Evolutionary conservation across 2,113 vertebrate species (phyloP).

Genomic region (Globicephala melas): DNA sequence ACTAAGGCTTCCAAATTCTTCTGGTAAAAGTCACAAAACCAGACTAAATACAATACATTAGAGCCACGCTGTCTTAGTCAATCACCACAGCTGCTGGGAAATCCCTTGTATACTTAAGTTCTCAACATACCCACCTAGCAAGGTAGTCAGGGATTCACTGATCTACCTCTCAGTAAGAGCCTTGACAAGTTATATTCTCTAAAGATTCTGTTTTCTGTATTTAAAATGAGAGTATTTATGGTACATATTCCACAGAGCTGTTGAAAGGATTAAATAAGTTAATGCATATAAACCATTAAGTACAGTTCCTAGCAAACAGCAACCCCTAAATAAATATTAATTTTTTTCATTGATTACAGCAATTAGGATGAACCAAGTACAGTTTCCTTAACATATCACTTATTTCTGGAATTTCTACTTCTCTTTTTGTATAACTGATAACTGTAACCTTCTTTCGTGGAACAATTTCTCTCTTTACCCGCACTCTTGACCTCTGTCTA

Average conservation of each 20-base stretch:
- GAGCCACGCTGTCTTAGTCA: not conserved
- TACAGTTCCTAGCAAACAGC: not conserved
- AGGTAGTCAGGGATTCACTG: not conserved
- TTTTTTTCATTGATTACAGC: not conserved
- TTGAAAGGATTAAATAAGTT: not conserved
- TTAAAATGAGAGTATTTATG: not conserved
- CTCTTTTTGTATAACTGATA: not conserved
- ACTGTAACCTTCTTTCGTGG: not conserved
- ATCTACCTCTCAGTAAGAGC: not conserved
- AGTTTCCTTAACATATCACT: not conserved
- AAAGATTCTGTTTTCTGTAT: not conserved
- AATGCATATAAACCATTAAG: not conserved
- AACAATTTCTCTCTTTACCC: conserved; percentile 12
- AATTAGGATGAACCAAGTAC: not conserved
- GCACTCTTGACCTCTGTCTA: not conserved
- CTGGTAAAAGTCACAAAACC: not conserved
- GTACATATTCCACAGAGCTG: not conserved
- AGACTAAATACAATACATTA: not conserved
- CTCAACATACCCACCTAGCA: not conserved
- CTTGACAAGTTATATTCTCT: not conserved
- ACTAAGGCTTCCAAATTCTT: not conserved
- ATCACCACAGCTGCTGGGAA: not conserved
- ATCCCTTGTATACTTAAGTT: not conserved
- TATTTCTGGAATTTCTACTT: conserved; percentile 3
- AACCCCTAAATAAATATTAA: not conserved